Base-by-base conservation (phyloP, 64 coral and sea anemone species). In the Dendronephthya gigantea region DNA sequence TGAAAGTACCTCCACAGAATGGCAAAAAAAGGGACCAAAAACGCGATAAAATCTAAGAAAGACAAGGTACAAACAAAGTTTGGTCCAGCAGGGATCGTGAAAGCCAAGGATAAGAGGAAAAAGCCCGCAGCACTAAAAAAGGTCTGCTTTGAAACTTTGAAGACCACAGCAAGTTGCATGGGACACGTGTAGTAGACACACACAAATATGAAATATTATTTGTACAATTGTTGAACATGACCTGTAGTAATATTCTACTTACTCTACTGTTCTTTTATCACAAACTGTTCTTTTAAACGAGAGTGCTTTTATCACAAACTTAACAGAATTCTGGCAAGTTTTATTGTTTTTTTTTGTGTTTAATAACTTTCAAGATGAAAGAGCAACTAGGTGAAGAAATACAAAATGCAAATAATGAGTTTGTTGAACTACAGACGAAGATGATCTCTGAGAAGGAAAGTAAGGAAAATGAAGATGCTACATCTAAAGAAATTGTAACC, bases 371-470 rank as follows among this genome's bases (percentile, higher is more conserved):
- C 1, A 35, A 79, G 72, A 39, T 79, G 12, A 79, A 36, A 12
- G 72, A 79, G 22, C 0, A 30, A 35, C 15, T 79, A 17, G 72
- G 72, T 12, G 36, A 79, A 13, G 72, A 79, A 34, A 79, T 79
- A 33, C 30, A 79, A 34, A 39, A 34, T 6, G 72, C 36, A 15
- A 39, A 79, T 34, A 33, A 4, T 79, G 32, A 79, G 32, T 79
- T 79, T 34, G 8, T 33, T 36, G 72, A 79, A 79, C 72, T 79
- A 34, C 72, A 79, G 2, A 17, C 72, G 29, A 79, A 79, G 36
- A 36, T 79, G 72, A 79, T 79, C 29, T 79, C 15, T 12, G 72
- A 79, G 13, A 79, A 79, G 29, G 72, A 79, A 79, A 79, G 37
- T 79, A 79, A 79, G 29, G 37, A 79, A 33, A 35, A 0, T 34